Base-by-base conservation (phyloP, 2,888 invertebrate species). In the Nomada ruficornis region DNA sequence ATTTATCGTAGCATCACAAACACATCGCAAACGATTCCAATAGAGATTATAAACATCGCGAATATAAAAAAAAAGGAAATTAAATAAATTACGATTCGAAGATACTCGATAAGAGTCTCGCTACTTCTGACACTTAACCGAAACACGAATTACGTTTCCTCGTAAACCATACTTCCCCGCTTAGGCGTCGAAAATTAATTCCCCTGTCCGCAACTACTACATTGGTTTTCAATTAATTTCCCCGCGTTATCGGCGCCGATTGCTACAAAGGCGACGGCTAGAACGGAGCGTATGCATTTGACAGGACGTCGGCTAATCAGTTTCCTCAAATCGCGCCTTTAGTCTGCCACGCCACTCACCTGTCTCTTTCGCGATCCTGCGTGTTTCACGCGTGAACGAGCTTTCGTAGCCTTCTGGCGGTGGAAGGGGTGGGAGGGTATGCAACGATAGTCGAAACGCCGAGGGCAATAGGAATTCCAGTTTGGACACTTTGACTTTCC, bases 191-290 rank as follows among this genome's bases (percentile, higher is more conserved):
- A 62, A 62, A 80, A 72, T 71, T 82, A 65, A 68, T 55, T 44
- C 15, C 18, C 26, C 20, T 29, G 69, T 65, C n/a, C 29, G n/a
- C 71, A 75, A 65, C 71, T 15, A 10, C 15, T 69, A 76, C 86
- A 83, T 85, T 85, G 83, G 85, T 86, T 89, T 89, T 88, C 89
- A 87, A 91, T 91, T 91, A 90, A 90, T 89, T 91, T 89, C 86
- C 89, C 80, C 80, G 80, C 72, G 83, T 77, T 79, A 82, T 80
- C 74, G 83, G 83, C 57, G 70, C 79, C 69, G 79, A 77, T 74
- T 73, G 67, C 26, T 65, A 68, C 69, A 71, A 60, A 76, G 63
- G 69, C 67, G 26, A 62, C 67, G 60, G n/a, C 42, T 7, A 10
- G 42, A 23, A 71, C 65, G 69, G 59, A 80, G 69, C 75, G 81